Conservation (phyloP, 1,140 invertebrate genomes). For the Lepidostoma basale region DNA sequence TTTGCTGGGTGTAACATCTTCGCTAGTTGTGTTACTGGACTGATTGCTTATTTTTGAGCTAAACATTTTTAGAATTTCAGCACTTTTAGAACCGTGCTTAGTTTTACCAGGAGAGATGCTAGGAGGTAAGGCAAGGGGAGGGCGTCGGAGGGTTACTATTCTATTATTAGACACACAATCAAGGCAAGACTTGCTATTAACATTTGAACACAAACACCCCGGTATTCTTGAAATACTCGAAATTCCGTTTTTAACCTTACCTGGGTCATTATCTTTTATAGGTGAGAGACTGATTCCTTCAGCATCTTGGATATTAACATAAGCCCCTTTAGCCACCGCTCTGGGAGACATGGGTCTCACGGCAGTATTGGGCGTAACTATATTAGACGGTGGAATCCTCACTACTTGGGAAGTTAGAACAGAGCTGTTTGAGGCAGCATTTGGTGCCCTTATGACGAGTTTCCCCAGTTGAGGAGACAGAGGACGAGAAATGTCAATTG, state of each 20-base stretch:
- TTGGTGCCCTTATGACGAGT: slow-evolving; percentile 67
- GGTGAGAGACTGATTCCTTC: slow-evolving; percentile 67
- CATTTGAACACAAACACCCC: slow-evolving; percentile 41
- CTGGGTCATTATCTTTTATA: slow-evolving; percentile 64
- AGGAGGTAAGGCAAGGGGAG: neutral
- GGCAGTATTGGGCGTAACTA: slow-evolving; percentile 63
- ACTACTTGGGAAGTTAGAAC: slow-evolving; percentile 62
- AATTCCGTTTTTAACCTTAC: slow-evolving; percentile 57
- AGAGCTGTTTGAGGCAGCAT: slow-evolving; percentile 57
- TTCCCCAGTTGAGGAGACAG: slow-evolving; percentile 65
- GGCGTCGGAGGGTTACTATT: slow-evolving; percentile 9
- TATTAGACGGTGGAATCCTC: slow-evolving; percentile 63
- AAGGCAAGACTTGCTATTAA: slow-evolving; percentile 30
- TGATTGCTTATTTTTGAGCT: slow-evolving; percentile 47
- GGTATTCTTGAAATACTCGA: slow-evolving; percentile 27
- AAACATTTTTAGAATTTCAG: slow-evolving; percentile 60
- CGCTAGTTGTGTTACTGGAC: neutral
- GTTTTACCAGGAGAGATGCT: neutral
- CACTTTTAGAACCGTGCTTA: slow-evolving; percentile 49
- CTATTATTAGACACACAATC: slow-evolving; percentile 37
- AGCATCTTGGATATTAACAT: slow-evolving; percentile 73
- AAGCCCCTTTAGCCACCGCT: slow-evolving; percentile 64
- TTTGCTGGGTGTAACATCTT: slow-evolving; percentile 17
- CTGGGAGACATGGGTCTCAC: slow-evolving; percentile 57
- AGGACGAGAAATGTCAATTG: slow-evolving; percentile 20